Base-by-base conservation (phyloP, 2,888 invertebrate species). In the Dasysyrphus albostriatus region DNA sequence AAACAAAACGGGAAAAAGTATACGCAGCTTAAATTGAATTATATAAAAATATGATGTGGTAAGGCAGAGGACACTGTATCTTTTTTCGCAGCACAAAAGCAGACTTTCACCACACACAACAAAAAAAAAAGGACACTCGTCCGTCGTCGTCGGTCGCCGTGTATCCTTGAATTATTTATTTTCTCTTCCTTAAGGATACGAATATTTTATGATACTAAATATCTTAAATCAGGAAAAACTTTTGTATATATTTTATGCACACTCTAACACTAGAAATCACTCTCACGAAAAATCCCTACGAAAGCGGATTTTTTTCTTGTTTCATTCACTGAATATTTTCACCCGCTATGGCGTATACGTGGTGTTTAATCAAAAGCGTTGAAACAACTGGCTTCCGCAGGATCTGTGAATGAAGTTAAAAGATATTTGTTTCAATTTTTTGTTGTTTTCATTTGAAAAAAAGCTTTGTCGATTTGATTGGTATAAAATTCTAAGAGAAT, bases 21-120 rank as follows among this genome's bases (percentile, higher is more conserved):
- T 63, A 63, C 54, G 19, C 58, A 37, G 24, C 37, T 34, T 49
- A 9, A 42, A 70, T 58, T 44, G 10, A 59, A 58, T 84, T 84
- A 84, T 67, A 76, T 72, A 81, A 79, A 81, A 79, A 76, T 39
- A 63, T 70, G 49, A 79, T 56, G 72, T 58, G 58, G 65, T 61
- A 61, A 61, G 42, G 24, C 32, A 56, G 72, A 24, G 24, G 24
- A 24, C 54, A 61, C 14, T 5, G 7, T 24, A 0, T 47, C 2
- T 51, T 5, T 12, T 3, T n/a, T n/a, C 24, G 5, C 5, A 47
- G 34, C 42, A 80, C 47, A n/a, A 34, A 69, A 19, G n/a, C 4
- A 76, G 29, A 81, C 24, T 49, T 58, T 67, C 67, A 81, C 77
- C 54, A 14, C 37, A 59, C 24, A 24, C 24, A 24, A 24, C 24